phyloP scores from a whole-genome alignment of 2,888 invertebrate species.

The Incurvaria masculella region DNA sequence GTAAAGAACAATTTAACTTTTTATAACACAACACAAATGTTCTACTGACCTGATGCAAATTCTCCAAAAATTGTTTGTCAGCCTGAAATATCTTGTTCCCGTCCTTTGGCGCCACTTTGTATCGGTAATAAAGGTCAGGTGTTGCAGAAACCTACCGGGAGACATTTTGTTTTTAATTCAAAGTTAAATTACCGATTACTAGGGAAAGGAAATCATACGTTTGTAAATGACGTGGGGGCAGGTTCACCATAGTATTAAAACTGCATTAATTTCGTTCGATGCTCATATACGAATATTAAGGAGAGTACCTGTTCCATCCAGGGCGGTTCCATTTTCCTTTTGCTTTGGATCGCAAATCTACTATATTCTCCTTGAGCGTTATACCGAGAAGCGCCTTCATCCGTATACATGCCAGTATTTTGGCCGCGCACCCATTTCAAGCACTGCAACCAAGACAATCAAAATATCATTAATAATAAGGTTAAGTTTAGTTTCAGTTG shows the following conservation, averaged over 20 bases:
- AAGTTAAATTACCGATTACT: no score
- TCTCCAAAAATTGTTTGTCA: slow-evolving; percentile 41
- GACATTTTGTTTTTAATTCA: no score
- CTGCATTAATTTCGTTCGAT: no score
- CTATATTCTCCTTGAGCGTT: not conserved
- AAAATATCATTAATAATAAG: not conserved
- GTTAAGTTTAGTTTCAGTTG: no score
- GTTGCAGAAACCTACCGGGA: slow-evolving; percentile 57
- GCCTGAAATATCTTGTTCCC: slow-evolving; percentile 59
- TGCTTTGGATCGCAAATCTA: not conserved
- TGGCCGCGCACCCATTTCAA: not conserved
- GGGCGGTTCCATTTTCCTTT: slow-evolving; percentile 55
- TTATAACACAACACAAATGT: no score
- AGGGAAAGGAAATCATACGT: no score
- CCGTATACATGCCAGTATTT: not conserved
- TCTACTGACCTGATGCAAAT: no score
- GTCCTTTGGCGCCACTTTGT: slow-evolving; percentile 58
- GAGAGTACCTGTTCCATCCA: slow-evolving; percentile 60
- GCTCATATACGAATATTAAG: not conserved
- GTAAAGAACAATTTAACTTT: no score
- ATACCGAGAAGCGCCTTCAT: not conserved
- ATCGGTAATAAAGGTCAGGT: slow-evolving; percentile 66
- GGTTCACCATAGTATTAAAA: no score
- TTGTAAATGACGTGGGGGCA: no score
- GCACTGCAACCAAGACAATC: not conserved